Percentiles rank a stretch among this genome's conserved stretches.
phyloP scores from a whole-genome alignment of 2,113 vertebrate genomes.

The Oceanites oceanicus region DNA sequence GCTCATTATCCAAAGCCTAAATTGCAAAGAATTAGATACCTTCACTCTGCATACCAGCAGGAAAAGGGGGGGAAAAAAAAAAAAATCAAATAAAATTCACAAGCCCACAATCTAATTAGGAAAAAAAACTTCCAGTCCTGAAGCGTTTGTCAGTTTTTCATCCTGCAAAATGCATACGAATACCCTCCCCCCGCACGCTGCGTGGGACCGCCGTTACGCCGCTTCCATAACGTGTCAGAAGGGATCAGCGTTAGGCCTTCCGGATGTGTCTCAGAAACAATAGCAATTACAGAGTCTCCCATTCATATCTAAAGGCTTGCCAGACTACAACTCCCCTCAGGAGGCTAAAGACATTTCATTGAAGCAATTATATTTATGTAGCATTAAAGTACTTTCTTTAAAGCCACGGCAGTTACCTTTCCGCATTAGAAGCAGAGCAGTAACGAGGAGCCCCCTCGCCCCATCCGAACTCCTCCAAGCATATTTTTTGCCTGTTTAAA shows the following conservation, averaged over 20 bases:
- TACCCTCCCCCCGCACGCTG: not conserved
- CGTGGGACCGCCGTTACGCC: not conserved
- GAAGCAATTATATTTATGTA: conserved; percentile 65
- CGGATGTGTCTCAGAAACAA: conserved; percentile 50
- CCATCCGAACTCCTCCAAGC: not conserved
- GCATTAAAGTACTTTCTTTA: conserved; percentile 31
- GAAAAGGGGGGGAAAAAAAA: not conserved
- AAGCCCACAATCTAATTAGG: conserved; percentile 13
- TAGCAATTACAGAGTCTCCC: conserved; percentile 59
- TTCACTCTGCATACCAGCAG: not conserved
- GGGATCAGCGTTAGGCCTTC: conserved; percentile 42
- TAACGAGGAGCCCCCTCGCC: not conserved
- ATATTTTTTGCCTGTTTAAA: conserved; percentile 7
- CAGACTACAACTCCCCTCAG: conserved; percentile 60
- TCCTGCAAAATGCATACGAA: not conserved
- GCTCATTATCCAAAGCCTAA: conserved; percentile 39
- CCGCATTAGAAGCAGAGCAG: not conserved
- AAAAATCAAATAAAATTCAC: not conserved
- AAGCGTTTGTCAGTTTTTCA: conserved; percentile 1
- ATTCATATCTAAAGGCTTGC: conserved; percentile 58
- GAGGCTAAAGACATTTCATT: conserved; percentile 57
- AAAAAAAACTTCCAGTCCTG: conserved; percentile 30
- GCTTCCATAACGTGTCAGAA: conserved; percentile 15
- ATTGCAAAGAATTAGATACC: conserved; percentile 8
- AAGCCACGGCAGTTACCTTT: not conserved